A percentile compares a stretch with the other conserved stretches of the same genome.
Evolutionary conservation across 2,888 invertebrate genomes (phyloP).

Genomic region (Tinea semifulvella): DNA sequence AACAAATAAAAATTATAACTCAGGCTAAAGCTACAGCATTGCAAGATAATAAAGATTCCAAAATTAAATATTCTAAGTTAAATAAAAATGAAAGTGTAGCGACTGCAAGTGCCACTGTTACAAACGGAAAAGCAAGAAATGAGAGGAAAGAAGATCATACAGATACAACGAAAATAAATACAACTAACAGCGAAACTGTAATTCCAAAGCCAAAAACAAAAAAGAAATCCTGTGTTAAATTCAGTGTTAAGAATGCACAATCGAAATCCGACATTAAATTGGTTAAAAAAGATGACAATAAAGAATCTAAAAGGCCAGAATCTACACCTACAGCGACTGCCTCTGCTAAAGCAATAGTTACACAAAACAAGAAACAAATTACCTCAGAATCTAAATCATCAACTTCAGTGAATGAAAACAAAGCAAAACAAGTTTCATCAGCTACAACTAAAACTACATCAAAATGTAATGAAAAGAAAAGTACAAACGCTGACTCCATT

Average conservation of each 20-base stretch:
- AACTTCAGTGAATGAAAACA: neutral
- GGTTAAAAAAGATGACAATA: neutral
- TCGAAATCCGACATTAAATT: neutral
- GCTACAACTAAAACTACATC: too few relatives aligned
- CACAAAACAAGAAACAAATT: neutral
- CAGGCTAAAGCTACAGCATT: neutral
- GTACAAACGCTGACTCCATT: too few relatives aligned
- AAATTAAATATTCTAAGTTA: neutral
- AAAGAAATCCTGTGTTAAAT: slow-evolving; percentile 1
- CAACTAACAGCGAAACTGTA: too few relatives aligned
- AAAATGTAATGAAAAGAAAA: too few relatives aligned
- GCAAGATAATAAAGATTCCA: neutral
- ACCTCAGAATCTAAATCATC: neutral
- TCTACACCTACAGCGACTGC: neutral
- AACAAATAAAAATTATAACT: neutral
- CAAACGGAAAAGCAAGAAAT: neutral
- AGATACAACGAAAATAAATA: neutral
- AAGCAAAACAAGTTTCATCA: too few relatives aligned
- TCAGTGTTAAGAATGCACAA: neutral
- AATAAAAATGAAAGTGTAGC: neutral
- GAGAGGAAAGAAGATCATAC: neutral
- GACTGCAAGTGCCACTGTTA: neutral
- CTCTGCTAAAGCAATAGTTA: neutral
- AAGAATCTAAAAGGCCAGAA: neutral
- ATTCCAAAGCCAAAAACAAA: neutral